phyloP scores from a whole-genome alignment of 2,797 vertebrate genomes.

The Darevskia mixta region DNA sequence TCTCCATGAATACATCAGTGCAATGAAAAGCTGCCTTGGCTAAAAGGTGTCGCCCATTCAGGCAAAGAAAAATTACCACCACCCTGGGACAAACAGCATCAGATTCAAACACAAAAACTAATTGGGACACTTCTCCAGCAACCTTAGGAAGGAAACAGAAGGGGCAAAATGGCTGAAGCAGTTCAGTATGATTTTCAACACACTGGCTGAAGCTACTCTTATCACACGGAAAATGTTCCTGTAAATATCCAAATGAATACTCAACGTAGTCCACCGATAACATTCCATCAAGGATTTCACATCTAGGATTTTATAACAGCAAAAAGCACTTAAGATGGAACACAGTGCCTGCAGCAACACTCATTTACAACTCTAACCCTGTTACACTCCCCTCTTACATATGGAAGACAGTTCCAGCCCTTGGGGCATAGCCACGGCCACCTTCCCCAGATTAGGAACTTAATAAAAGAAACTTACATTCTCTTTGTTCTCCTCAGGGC shows the following conservation, averaged over 20 bases:
- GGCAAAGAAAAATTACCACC: not conserved
- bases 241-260: not conserved
- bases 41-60: not conserved
- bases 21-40: not conserved
- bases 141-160: not conserved
- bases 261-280: not conserved
- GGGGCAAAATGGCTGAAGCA: not conserved
- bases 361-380: not conserved
- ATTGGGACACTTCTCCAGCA: too few species aligned
- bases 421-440: too few species aligned
- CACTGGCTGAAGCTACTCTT: not conserved
- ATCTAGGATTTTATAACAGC: not conserved
- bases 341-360: not conserved
- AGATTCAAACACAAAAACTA: not conserved
- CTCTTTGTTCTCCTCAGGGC: conserved; percentile 86
- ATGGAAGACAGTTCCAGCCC: too few species aligned
- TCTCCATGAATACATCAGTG: not conserved
- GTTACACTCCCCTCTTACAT: not conserved
- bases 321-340: not conserved
- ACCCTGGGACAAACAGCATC: not conserved
- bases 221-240: not conserved
- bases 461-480: conserved; percentile 78
- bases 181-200: not conserved
- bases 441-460: not conserved
- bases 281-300: not conserved